Evolutionary conservation across 2,888 invertebrate species (phyloP).

Genomic region (Eupithecia subfuscata): DNA sequence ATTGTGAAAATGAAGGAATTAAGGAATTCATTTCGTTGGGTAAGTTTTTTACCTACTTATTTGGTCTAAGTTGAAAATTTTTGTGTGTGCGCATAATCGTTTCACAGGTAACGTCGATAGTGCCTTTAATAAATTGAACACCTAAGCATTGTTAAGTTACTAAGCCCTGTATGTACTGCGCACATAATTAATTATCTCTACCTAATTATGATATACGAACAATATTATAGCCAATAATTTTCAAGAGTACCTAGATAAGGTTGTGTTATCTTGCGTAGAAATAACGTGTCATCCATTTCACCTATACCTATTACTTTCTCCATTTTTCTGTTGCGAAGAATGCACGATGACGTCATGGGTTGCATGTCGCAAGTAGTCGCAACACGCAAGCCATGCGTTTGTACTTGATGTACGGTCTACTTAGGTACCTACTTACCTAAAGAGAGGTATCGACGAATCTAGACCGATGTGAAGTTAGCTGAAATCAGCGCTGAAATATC

Average conservation of each 20-base stretch:
- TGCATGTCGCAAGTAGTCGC: not conserved
- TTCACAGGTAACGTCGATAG: not conserved
- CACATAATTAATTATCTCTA: not conserved
- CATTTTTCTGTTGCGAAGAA: not conserved
- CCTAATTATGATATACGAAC: not conserved
- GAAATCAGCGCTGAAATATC: not conserved
- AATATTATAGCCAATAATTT: not conserved
- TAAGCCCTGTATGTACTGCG: not conserved
- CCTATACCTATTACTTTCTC: not conserved
- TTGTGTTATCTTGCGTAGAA: not conserved
- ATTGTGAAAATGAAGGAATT: slow-evolving; percentile 6
- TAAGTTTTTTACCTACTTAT: slow-evolving; percentile 10
- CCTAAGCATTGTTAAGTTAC: not conserved
- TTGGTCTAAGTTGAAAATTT: not conserved
- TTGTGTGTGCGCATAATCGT: not conserved
- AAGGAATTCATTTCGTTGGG: slow-evolving; percentile 12
- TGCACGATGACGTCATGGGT: not conserved
- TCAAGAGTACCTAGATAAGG: not conserved
- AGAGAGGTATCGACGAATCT: not conserved
- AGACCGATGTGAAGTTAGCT: not conserved
- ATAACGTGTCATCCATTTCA: not conserved
- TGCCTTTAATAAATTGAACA: not conserved
- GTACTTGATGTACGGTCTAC: no score
- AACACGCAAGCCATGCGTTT: not conserved
- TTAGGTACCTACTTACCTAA: no score